phyloP scores from a whole-genome alignment of 2,113 vertebrate species.

The Lasiurus borealis region DNA sequence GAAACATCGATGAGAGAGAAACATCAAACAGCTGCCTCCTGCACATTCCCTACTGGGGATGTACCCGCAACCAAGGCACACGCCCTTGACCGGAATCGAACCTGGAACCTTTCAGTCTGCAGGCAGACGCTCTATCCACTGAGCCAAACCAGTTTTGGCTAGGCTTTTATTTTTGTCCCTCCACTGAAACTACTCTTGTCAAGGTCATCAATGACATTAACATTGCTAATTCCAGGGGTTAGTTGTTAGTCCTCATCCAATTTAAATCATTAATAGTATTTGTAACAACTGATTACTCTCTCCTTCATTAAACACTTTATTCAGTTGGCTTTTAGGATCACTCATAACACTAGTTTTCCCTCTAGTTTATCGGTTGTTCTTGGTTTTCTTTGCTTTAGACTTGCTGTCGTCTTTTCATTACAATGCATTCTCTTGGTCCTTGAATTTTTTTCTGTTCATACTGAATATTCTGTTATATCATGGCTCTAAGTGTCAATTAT shows the following conservation, averaged over 20 bases:
- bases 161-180: no score
- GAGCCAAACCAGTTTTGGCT: no score
- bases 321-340: not conserved
- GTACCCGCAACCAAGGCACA: no score
- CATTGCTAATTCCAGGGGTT: not conserved
- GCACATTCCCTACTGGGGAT: no score
- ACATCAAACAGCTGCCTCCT: no score
- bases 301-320: not conserved
- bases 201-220: not conserved
- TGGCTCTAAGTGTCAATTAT: not conserved
- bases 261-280: not conserved
- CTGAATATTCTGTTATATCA: not conserved
- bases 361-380: no score
- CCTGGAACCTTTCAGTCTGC: no score
- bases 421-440: not conserved
- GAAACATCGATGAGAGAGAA: no score
- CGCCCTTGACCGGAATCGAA: no score
- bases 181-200: not conserved
- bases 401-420: not conserved
- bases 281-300: not conserved
- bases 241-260: not conserved
- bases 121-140: no score
- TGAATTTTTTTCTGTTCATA: not conserved
- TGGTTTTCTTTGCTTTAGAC: not conserved
- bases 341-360: no score